Evolutionary conservation across 1,140 invertebrate species (phyloP), one percentile per base, ranked within the genome.

Genomic region (Chionoecetes opilio): DNA sequence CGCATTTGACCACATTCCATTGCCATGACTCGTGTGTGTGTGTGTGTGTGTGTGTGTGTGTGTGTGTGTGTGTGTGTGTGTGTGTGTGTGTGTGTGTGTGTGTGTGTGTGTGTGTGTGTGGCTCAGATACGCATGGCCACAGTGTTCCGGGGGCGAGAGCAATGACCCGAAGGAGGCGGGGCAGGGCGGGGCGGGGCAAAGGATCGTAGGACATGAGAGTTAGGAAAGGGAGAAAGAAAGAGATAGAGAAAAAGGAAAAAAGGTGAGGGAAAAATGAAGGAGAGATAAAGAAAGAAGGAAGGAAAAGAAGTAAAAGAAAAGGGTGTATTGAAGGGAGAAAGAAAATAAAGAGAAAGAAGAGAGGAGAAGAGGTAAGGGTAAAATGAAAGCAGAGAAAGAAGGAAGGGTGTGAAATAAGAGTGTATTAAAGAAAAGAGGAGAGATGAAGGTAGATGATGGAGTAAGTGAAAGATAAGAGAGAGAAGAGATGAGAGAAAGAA

Each of bases 41-140:
- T 46, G 41, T 46, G 41, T 46, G 41, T 46, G 41, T 46, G 41
- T 75, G 63, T 75, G 63, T 75, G 63, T 75, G 63, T 75, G 63
- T 75, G 63, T 75, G 63, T 75, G 63, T 75, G 63, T 75, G 63
- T 75, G n/a, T 53, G 46, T 53, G 46, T 53, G 46, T 53, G 46
- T 53, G 63, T 75, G 63, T 75, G 63, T 75, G 63, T 75, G 63
- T 75, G 63, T 75, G 63, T 63, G 53, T 63, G 53, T 63, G 53
- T 63, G 53, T 63, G 53, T 63, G 53, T 63, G 53, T 63, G 53
- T 75, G 63, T 75, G 63, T 75, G 63, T 75, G 63, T 75, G 21
- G 21, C 46, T 53, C 46, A 53, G 21, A 53, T 53, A 53, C 46
- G 46, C 46, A 53, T 53, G 46, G 9, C 46, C 46, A 53, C 2